Conservation (phyloP, 2,797 vertebrate genomes). For the Psittacula echo region DNA sequence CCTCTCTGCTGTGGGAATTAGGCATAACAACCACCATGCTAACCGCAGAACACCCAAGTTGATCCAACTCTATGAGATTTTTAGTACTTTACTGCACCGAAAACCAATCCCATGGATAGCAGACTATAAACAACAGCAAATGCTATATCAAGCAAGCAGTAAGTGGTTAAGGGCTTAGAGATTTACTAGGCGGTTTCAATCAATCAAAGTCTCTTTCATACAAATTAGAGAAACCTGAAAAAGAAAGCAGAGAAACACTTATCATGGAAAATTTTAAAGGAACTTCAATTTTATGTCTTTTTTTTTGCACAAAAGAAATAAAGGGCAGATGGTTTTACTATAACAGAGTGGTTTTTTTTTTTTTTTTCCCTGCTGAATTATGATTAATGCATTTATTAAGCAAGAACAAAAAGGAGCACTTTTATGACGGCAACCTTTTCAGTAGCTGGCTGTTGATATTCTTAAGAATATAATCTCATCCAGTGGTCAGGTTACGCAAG, state of each 20-base stretch:
- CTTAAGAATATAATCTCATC: constrained; percentile 22
- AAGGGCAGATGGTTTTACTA: constrained; percentile 60
- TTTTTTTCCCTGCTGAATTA: constrained; percentile 57
- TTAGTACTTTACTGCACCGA: constrained; percentile 77
- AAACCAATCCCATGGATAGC: constrained; percentile 77
- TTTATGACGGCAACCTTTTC: constrained; percentile 47
- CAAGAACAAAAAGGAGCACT: constrained; percentile 45
- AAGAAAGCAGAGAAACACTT: constrained; percentile 22
- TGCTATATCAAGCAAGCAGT: constrained; percentile 67
- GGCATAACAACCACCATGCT: constrained; percentile 87
- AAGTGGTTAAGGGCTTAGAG: constrained; percentile 71
- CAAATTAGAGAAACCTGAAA: constrained; percentile 64
- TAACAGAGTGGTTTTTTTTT: background rate
- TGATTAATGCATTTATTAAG: constrained; percentile 59
- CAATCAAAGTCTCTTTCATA: constrained; percentile 67
- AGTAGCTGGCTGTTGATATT: constrained; percentile 48
- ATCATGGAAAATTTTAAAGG: constrained; percentile 40
- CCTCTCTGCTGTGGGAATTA: constrained; percentile 87
- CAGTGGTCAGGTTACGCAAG: background rate
- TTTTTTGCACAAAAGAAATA: constrained; percentile 57
- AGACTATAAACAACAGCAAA: constrained; percentile 80
- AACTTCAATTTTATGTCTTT: constrained; percentile 18
- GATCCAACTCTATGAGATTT: constrained; percentile 76
- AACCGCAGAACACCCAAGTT: constrained; percentile 91
- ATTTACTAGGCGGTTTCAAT: constrained; percentile 71